Conservation (phyloP, 2,888 invertebrate genomes). For the Serrognathus titanus region DNA sequence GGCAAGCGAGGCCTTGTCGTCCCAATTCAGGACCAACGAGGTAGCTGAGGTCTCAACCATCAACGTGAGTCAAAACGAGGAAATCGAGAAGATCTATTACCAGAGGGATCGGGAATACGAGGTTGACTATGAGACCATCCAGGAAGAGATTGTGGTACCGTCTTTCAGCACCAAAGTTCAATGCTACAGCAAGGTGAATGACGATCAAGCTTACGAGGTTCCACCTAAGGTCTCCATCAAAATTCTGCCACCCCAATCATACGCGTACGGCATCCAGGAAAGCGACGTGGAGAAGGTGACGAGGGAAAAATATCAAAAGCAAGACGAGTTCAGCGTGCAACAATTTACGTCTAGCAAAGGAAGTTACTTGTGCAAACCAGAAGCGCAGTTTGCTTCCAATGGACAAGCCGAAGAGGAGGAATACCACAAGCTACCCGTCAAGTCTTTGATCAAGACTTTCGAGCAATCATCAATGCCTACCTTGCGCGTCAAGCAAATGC, state of each 20-base stretch:
- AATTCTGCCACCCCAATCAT: conserved; percentile 14
- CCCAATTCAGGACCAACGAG: conserved; percentile 24
- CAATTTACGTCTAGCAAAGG: conserved; percentile 6
- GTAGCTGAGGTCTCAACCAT: conserved; percentile 38
- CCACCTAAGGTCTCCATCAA: conserved; percentile 14
- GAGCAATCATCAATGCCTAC: conserved; percentile 60
- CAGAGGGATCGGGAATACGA: conserved; percentile 41
- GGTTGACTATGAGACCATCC: conserved; percentile 41
- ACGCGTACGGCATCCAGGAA: conserved; percentile 6
- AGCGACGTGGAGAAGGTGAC: not conserved
- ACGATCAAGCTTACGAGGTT: conserved; percentile 5
- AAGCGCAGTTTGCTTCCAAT: not conserved
- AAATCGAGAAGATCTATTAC: conserved; percentile 44
- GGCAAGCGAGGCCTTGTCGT: conserved; percentile 1
- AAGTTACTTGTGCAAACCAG: not conserved
- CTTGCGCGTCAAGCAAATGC: conserved; percentile 54
- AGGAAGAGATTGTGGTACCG: conserved; percentile 37
- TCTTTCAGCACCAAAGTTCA: conserved; percentile 13
- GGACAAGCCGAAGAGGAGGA: conserved; percentile 35
- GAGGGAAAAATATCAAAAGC: conserved; percentile 9
- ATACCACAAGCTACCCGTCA: conserved; percentile 49
- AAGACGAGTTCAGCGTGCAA: conserved; percentile 7
- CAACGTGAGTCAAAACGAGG: conserved; percentile 38
- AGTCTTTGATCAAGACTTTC: conserved; percentile 57
- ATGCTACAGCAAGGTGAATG: conserved; percentile 15